Evolutionary conservation across 1,140 invertebrate genomes (phyloP).

Genomic region (Scaptomyza hsui): DNA sequence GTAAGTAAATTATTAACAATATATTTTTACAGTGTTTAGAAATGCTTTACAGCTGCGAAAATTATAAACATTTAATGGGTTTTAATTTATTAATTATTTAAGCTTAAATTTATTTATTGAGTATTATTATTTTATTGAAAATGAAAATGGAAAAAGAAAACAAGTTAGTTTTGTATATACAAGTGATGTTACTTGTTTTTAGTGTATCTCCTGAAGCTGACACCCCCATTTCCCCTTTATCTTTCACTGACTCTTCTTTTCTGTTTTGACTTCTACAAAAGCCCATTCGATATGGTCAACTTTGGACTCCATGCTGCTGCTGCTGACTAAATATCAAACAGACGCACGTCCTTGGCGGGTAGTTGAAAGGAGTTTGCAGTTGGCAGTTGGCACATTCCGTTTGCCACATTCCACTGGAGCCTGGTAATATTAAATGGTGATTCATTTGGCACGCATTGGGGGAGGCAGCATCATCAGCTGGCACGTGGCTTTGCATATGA

Average conservation of each 20-base stretch:
- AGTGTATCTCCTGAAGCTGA: no score
- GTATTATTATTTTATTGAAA: no score
- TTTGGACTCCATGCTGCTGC: constrained; percentile 11
- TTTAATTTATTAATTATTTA: no score
- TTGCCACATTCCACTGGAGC: neutral
- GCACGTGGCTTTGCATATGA: constrained; percentile 45
- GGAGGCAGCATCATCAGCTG: constrained; percentile 18
- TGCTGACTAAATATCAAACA: constrained; percentile 18
- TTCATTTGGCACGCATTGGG: constrained; percentile 17
- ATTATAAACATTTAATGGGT: no score
- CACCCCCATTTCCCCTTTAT: neutral
- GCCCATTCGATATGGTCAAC: constrained; percentile 18
- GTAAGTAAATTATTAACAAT: no score
- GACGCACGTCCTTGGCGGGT: constrained; percentile 10
- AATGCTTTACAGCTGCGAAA: no score
- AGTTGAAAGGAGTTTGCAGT: neutral
- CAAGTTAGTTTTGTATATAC: no score
- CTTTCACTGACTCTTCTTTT: neutral
- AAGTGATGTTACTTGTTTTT: no score
- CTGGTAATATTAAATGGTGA: constrained; percentile 22
- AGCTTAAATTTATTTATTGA: no score
- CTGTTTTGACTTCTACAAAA: neutral
- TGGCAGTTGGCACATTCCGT: constrained; percentile 9
- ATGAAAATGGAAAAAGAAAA: no score
- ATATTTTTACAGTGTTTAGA: no score